Percentiles rank a stretch among this genome's conserved stretches.
These are phyloP conservation scores for Linyphia triangularis DNA, from an alignment of 2,888 invertebrate species.

Conservation along the genomic window DNA sequence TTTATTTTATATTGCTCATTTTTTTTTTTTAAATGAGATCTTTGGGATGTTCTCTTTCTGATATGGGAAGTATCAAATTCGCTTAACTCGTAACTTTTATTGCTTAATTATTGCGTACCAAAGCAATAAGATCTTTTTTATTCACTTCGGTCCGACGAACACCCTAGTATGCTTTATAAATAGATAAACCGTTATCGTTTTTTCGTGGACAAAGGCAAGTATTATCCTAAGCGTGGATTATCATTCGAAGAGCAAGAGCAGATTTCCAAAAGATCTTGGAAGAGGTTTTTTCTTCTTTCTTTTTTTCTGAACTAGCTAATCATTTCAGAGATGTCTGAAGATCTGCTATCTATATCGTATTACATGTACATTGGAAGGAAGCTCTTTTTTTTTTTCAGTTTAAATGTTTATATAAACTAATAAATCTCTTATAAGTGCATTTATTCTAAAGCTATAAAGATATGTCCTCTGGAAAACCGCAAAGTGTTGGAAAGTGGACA, in stretches of 20 bases:
- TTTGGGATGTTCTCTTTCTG: background rate
- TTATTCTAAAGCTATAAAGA: no score
- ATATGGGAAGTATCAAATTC: background rate
- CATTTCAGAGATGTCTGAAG: background rate
- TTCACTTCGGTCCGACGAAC: background rate
- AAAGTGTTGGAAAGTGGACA: no score
- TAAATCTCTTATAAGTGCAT: no score
- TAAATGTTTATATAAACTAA: no score
- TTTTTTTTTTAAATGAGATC: background rate
- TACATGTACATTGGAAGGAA: background rate
- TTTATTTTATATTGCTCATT: background rate
- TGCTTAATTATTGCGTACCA: background rate
- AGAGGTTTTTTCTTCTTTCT: background rate
- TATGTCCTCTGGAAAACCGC: no score
- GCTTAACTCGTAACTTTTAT: background rate
- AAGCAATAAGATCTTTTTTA: background rate
- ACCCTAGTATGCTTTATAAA: background rate
- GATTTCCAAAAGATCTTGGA: background rate
- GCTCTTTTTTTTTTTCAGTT: no score
- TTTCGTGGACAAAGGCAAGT: background rate
- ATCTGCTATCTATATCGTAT: background rate
- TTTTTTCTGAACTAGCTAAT: background rate
- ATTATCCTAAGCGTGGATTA: background rate
- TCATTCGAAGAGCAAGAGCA: background rate
- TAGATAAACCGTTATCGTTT: background rate